Evolutionary conservation across 2,888 invertebrate genomes (phyloP), one percentile per base, ranked within the genome.

Genomic region (Petrophora chlorosata): DNA sequence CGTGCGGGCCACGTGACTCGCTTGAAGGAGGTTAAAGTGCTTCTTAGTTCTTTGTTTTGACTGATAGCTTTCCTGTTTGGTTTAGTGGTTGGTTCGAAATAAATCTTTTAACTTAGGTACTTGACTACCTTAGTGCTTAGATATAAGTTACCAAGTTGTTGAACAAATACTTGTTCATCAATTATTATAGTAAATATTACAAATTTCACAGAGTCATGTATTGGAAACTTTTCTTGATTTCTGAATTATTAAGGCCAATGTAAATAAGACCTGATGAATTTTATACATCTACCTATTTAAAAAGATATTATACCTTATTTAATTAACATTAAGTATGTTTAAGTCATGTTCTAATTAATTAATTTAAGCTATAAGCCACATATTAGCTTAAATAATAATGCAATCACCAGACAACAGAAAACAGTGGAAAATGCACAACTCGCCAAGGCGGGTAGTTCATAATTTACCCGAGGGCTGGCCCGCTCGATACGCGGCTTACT

Each of bases 401-500:
- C 50, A 61, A 58, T 65, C 53, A 46, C 42, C 35, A 47, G 33
- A 44, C 36, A 54, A 43, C 30, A 56, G 42, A 53, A 59, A 57
- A 52, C 56, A 48, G 39, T 34, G 26, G 51, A 63, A 56, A 57
- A 50, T 48, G 59, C 61, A 56, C 56, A 39, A 38, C 39, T 41
- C 35, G 35, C 42, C 56, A 56, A 62, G 60, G 70, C 69, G 65
- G 70, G 67, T 74, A 83, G 82, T 83, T 79, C 81, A 82, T 85
- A 87, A 87, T 85, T 87, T 82, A 87, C 78, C 65, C 70, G 68
- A 64, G 73, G 79, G 76, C 85, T 88, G 89, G 75, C 56, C 60
- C 65, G 75, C 67, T 86, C 89, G 89, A 88, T 89, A 88, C 85
- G 82, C 75, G 83, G 87, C 88, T 89, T 88, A 89, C 76, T 88